phyloP scores from a whole-genome alignment of 2,888 invertebrate species.

The Chelonus formosanus region DNA sequence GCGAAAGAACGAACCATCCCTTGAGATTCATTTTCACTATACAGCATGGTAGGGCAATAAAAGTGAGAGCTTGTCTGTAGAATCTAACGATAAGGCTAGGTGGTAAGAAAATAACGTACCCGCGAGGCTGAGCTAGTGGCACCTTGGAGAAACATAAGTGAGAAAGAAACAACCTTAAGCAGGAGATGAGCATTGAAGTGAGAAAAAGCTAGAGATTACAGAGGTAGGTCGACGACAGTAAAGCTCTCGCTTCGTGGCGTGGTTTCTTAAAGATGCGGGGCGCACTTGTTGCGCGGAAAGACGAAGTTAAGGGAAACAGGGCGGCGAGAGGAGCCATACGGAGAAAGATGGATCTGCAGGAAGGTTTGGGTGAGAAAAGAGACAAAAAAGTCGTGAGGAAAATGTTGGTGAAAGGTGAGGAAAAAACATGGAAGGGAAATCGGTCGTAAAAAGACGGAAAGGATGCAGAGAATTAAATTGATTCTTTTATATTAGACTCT shows the following conservation, averaged over 20 bases:
- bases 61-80: constrained; percentile 2
- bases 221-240: constrained; percentile 24
- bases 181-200: not conserved
- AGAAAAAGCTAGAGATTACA: constrained; percentile 4
- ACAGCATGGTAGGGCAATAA: constrained; percentile 2
- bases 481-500: constrained; percentile 62
- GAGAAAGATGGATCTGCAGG: constrained; percentile 13
- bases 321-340: constrained; percentile 2
- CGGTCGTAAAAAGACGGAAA: constrained; percentile 29
- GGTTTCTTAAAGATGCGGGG: constrained; percentile 47
- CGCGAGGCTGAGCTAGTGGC: constrained; percentile 27
- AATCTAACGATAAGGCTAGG: constrained; percentile 28
- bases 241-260: constrained; percentile 37
- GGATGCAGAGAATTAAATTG: constrained; percentile 59
- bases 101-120: constrained; percentile 32
- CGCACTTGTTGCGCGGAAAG: constrained; percentile 61
- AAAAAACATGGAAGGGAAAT: constrained; percentile 37
- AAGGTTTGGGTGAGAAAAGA: constrained; percentile 33
- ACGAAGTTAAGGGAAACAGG: constrained; percentile 31
- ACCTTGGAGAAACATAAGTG: constrained; percentile 29
- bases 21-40: constrained; percentile 14
- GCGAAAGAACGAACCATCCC: constrained; percentile 13
- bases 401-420: constrained; percentile 35
- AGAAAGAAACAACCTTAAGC: not conserved
- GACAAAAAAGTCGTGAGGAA: constrained; percentile 33